phyloP scores from a whole-genome alignment of 2,113 vertebrate genomes.

The Halcyon malimbica region DNA sequence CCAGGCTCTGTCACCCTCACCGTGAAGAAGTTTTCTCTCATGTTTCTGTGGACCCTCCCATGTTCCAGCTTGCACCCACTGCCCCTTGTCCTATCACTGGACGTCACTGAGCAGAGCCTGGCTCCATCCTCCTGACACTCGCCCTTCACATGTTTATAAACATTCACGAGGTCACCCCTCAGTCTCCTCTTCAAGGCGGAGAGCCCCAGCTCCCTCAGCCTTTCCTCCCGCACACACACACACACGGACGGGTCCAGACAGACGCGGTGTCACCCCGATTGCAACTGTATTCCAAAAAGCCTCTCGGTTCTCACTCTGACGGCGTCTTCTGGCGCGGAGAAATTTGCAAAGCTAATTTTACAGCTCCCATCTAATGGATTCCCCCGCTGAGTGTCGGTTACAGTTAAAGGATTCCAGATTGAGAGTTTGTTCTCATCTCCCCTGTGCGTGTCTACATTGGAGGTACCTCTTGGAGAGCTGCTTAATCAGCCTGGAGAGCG shows the following conservation, averaged over 20 bases:
- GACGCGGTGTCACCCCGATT: background rate
- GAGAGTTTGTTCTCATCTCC: background rate
- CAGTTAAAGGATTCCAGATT: constrained; percentile 4
- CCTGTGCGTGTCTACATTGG: background rate
- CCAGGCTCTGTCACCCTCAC: too few relatives aligned
- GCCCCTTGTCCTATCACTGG: too few relatives aligned
- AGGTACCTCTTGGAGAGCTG: background rate
- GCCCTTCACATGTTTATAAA: too few relatives aligned
- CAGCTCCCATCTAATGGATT: background rate
- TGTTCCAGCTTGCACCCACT: too few relatives aligned
- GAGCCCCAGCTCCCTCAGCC: too few relatives aligned
- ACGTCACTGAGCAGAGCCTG: too few relatives aligned
- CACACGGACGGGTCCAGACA: background rate
- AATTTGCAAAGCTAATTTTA: constrained; percentile 20
- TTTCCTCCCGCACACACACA: too few relatives aligned
- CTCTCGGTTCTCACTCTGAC: background rate
- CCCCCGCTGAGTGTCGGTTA: background rate
- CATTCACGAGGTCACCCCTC: too few relatives aligned
- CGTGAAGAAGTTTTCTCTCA: too few relatives aligned
- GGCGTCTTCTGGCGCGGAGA: background rate
- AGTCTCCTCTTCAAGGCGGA: too few relatives aligned
- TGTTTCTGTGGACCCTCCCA: too few relatives aligned
- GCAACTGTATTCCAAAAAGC: background rate
- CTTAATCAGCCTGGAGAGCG: background rate
- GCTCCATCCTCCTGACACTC: too few relatives aligned